These are phyloP conservation scores for Lycaena phlaeas DNA, from an alignment of 2,888 invertebrate genomes.

Conservation along the genomic window DNA sequence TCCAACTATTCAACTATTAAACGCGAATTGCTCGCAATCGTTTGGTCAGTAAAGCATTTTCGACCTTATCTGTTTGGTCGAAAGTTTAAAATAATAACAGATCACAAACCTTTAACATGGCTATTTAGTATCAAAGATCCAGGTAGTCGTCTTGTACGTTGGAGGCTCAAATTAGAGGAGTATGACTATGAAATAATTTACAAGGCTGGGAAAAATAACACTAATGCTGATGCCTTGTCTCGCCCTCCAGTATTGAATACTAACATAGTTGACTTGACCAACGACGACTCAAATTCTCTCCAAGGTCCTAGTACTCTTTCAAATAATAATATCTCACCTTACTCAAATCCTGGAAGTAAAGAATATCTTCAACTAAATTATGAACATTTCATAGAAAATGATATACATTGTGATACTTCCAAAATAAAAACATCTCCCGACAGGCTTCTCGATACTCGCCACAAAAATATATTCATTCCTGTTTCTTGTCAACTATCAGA, in stretches of 20 bases:
- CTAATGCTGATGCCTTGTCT: conserved; percentile 26
- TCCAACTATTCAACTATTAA: conserved; percentile 22
- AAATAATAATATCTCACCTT: not conserved
- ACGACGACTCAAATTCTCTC: conserved; percentile 8
- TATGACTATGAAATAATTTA: conserved; percentile 26
- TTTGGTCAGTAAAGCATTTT: conserved; percentile 22
- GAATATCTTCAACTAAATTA: conserved; percentile 20
- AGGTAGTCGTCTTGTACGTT: conserved; percentile 22
- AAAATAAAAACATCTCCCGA: conserved; percentile 21
- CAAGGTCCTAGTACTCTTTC: not conserved
- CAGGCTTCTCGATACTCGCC: conserved; percentile 21
- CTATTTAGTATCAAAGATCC: conserved; percentile 23
- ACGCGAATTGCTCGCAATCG: conserved; percentile 22
- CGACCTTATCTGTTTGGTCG: conserved; percentile 21
- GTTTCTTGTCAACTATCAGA: conserved; percentile 20
- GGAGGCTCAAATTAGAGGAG: conserved; percentile 23
- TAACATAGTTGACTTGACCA: conserved; percentile 15
- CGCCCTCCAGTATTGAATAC: conserved; percentile 18
- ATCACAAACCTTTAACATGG: conserved; percentile 23
- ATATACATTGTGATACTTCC: conserved; percentile 14
- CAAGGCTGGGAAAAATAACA: conserved; percentile 25
- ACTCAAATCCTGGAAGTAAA: conserved; percentile 1
- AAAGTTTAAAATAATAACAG: conserved; percentile 21
- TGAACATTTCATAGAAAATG: conserved; percentile 12
- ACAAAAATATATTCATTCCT: conserved; percentile 27